Conservation (phyloP, 2,888 invertebrate genomes). For the Agrochola macilenta region DNA sequence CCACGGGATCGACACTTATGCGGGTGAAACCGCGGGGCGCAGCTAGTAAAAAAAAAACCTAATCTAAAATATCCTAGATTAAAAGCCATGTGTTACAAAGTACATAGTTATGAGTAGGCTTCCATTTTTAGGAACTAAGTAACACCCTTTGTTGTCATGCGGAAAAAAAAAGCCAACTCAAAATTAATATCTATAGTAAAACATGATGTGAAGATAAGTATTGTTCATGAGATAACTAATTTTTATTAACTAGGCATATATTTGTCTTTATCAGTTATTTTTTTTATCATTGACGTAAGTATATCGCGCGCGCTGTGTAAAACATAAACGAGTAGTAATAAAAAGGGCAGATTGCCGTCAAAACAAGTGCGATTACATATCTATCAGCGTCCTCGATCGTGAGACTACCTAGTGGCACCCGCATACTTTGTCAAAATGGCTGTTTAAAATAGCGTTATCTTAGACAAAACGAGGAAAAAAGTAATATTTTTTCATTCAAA, state of each 20-base stretch:
- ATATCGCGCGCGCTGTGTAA: slow-evolving; percentile 12
- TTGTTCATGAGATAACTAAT: slow-evolving; percentile 35
- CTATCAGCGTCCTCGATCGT: slow-evolving; percentile 30
- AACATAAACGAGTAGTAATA: slow-evolving; percentile 26
- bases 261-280: slow-evolving; percentile 37
- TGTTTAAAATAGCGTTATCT: slow-evolving; percentile 23
- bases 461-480: background rate
- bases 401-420: slow-evolving; percentile 31
- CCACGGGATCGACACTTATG: no score
- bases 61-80: background rate
- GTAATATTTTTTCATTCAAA: background rate
- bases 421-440: slow-evolving; percentile 12
- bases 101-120: background rate
- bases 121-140: background rate
- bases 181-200: slow-evolving; percentile 10
- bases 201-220: slow-evolving; percentile 17
- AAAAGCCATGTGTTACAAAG: background rate
- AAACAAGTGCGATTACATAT: slow-evolving; percentile 48
- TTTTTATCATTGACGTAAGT: slow-evolving; percentile 43
- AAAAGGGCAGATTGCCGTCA: slow-evolving; percentile 29
- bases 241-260: slow-evolving; percentile 39
- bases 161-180: slow-evolving; percentile 10
- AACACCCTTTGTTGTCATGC: slow-evolving; percentile 1
- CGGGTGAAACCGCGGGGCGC: no score
- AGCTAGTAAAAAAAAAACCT: no score